phyloP scores from a whole-genome alignment of 2,888 invertebrate species.

The Coelopa pilipes region DNA sequence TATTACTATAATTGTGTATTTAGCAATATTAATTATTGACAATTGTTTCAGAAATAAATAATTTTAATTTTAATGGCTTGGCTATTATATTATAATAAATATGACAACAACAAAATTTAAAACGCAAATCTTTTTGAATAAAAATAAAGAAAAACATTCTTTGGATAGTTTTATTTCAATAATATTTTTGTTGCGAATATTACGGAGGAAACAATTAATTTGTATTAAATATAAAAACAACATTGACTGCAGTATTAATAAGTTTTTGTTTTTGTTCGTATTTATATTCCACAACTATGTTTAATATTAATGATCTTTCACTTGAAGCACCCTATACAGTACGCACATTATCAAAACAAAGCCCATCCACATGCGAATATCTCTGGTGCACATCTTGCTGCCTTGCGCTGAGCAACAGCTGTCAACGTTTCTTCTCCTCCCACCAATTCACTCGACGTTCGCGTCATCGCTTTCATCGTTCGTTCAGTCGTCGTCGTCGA shows the following conservation, averaged over 20 bases:
- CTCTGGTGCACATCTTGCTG: constrained; percentile 1
- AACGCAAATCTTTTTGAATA: not conserved
- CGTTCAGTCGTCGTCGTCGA: constrained; percentile 29
- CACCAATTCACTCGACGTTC: not conserved
- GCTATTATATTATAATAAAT: constrained; percentile 48
- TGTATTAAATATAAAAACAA: too few species aligned
- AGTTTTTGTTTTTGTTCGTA: too few species aligned
- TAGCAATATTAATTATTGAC: constrained; percentile 54
- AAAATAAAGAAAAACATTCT: too few species aligned
- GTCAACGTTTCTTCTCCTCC: not conserved
- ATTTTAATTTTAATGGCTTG: constrained; percentile 53
- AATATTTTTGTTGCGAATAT: too few species aligned
- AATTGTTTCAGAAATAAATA: constrained; percentile 47
- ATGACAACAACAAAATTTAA: not conserved
- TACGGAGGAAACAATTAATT: too few species aligned
- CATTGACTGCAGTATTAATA: too few species aligned
- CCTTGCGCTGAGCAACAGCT: not conserved
- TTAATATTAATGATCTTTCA: too few species aligned
- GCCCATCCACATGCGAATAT: too few species aligned
- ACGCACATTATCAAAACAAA: too few species aligned
- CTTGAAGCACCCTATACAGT: too few species aligned
- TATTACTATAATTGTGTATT: constrained; percentile 52
- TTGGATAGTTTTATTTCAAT: too few species aligned
- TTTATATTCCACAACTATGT: too few species aligned
- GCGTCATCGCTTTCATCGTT: not conserved